Evolutionary conservation across 2,113 vertebrate genomes (phyloP).

Genomic region (Cebus imitator): DNA sequence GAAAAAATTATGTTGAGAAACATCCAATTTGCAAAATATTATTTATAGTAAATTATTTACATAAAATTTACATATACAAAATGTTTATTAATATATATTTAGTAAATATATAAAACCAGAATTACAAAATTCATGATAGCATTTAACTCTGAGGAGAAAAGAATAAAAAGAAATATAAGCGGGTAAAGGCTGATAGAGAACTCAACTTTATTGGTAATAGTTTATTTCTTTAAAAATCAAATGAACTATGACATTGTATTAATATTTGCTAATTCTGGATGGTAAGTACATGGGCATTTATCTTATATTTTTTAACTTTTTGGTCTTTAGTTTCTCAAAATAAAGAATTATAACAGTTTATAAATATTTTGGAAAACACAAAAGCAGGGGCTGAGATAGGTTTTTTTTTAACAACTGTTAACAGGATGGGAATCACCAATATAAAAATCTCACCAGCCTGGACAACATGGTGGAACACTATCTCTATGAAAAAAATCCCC

Average conservation of each 20-base stretch:
- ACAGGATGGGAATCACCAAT: background rate
- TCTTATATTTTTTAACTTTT: background rate
- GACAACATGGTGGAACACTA: no score
- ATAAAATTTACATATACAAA: conserved; percentile 25
- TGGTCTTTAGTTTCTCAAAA: background rate
- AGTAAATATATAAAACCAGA: background rate
- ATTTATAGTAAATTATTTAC: background rate
- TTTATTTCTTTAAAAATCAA: conserved; percentile 32
- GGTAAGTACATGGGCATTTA: background rate
- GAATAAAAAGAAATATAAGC: background rate
- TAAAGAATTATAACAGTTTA: background rate
- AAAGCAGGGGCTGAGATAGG: background rate
- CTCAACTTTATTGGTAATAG: background rate
- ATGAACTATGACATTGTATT: background rate
- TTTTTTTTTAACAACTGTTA: background rate
- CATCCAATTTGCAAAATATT: background rate
- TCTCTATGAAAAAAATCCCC: no score
- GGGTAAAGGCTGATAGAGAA: background rate
- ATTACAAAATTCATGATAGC: background rate
- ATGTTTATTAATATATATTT: conserved; percentile 33
- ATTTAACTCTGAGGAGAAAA: background rate
- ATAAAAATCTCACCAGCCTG: background rate
- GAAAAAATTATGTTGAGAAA: conserved; percentile 29
- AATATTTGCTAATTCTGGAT: background rate
- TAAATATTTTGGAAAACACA: background rate